Evolutionary conservation across 2,888 invertebrate species (phyloP).

Genomic region (Acronicta psi): DNA sequence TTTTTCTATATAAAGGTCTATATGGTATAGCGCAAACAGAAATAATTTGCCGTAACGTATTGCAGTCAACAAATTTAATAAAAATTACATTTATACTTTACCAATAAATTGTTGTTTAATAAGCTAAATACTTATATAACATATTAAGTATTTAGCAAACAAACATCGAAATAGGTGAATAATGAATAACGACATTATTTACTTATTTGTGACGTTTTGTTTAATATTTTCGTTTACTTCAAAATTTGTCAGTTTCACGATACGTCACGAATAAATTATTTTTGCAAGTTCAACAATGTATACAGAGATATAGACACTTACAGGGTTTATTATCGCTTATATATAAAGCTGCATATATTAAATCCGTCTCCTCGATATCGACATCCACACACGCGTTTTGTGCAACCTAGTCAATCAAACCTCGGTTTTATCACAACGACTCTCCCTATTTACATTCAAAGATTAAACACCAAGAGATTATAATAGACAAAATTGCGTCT

Average conservation of each 20-base stretch:
- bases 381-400: conserved; percentile 10
- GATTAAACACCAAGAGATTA: conserved; percentile 13
- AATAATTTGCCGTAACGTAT: too few species aligned
- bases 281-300: not conserved
- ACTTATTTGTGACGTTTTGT: too few species aligned
- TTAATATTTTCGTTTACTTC: not conserved
- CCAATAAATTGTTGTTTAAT: too few species aligned
- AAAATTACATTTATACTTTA: too few species aligned
- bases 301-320: not conserved
- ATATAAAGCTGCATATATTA: conserved; percentile 22
- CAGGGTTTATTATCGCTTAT: conserved; percentile 16
- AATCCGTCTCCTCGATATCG: not conserved
- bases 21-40: too few species aligned
- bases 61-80: too few species aligned
- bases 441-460: not conserved
- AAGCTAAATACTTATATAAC: too few species aligned
- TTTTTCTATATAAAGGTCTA: conserved; percentile 7
- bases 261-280: not conserved
- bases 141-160: too few species aligned
- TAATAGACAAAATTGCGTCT: conserved; percentile 6
- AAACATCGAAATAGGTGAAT: too few species aligned
- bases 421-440: conserved; percentile 7
- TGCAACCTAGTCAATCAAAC: conserved; percentile 3
- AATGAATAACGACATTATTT: too few species aligned
- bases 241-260: not conserved